phyloP scores from a whole-genome alignment of 1,140 invertebrate species.

The Drosophila erecta region DNA sequence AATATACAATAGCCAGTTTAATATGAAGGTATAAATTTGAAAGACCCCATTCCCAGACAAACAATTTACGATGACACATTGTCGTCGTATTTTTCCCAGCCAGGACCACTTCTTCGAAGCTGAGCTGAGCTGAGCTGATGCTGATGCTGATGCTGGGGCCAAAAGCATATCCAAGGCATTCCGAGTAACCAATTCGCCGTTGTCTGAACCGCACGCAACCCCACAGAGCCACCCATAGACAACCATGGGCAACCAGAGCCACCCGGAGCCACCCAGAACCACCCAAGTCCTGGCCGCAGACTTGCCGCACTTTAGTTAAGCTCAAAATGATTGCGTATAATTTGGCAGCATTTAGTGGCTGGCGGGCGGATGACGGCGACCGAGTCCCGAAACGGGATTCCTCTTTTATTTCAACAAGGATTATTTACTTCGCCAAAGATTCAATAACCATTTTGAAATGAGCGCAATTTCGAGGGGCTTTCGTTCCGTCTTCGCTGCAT shows the following conservation, averaged over 20 bases:
- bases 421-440: slow-evolving; percentile 76
- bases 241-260: not conserved
- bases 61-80: slow-evolving; percentile 73
- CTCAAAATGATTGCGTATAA: slow-evolving; percentile 75
- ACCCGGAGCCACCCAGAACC: slow-evolving; percentile 3
- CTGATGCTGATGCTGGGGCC: not conserved
- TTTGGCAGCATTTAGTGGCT: slow-evolving; percentile 67
- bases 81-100: slow-evolving; percentile 49
- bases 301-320: slow-evolving; percentile 65
- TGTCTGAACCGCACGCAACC: slow-evolving; percentile 29
- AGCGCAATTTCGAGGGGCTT: slow-evolving; percentile 66
- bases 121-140: not conserved
- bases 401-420: slow-evolving; percentile 72
- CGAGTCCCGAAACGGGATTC: slow-evolving; percentile 43
- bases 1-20: slow-evolving; percentile 37
- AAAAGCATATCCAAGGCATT: slow-evolving; percentile 32
- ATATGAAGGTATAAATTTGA: slow-evolving; percentile 74
- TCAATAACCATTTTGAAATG: slow-evolving; percentile 82
- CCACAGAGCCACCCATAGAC: not conserved
- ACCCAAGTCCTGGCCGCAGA: slow-evolving; percentile 24
- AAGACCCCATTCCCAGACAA: slow-evolving; percentile 25
- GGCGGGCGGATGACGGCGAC: slow-evolving; percentile 20
- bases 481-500: slow-evolving; percentile 34
- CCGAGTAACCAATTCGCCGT: slow-evolving; percentile 50
- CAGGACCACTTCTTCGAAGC: not conserved